A percentile compares a stretch with the other conserved stretches of the same genome.
These are phyloP conservation scores for Upupa epops DNA, from an alignment of 2,113 vertebrate genomes.

Conservation along the genomic window DNA sequence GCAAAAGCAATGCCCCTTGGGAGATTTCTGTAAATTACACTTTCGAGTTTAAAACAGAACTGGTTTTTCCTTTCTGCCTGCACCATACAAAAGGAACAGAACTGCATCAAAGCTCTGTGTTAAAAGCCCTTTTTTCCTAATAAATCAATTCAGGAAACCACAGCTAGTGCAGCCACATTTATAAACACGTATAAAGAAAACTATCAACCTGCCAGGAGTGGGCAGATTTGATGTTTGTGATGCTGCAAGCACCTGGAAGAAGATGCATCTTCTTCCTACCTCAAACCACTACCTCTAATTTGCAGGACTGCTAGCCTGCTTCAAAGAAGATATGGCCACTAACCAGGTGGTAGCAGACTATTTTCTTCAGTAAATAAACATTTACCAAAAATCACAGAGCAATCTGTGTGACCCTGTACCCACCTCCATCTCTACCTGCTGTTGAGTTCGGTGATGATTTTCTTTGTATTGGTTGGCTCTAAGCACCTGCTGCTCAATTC, in stretches of 20 bases:
- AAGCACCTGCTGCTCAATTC: conserved; percentile 84
- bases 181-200: background rate
- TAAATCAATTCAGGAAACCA: background rate
- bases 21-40: background rate
- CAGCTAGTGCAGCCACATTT: background rate
- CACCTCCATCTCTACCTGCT: conserved; percentile 85
- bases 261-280: background rate
- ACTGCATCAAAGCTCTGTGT: background rate
- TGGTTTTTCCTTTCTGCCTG: background rate
- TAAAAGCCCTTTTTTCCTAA: background rate
- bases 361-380: background rate
- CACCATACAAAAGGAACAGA: background rate
- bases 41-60: background rate
- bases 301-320: background rate
- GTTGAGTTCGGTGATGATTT: conserved; percentile 78
- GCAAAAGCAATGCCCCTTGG: background rate
- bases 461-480: conserved; percentile 82
- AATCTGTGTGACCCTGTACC: background rate
- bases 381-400: background rate
- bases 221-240: background rate
- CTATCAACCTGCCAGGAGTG: background rate
- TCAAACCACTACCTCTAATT: background rate
- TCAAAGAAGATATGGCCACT: background rate
- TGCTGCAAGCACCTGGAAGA: background rate
- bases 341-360: background rate